Conservation (phyloP, 2,113 vertebrate species). For the Rynchops niger region DNA sequence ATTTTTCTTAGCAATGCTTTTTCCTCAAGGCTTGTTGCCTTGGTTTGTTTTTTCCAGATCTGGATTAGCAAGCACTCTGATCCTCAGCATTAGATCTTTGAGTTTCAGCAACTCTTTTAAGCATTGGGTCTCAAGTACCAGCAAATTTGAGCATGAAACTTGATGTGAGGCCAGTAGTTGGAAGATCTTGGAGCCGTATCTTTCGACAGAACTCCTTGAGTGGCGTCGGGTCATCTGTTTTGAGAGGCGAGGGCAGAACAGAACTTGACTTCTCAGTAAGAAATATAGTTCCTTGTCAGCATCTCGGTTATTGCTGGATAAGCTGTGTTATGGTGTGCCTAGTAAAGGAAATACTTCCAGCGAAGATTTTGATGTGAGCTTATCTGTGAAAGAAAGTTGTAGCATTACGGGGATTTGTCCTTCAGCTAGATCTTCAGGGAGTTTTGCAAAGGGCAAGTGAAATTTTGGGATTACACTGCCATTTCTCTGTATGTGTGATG, state of each 20-base stretch:
- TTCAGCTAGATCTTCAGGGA: background rate
- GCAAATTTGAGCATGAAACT: background rate
- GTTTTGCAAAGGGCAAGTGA: background rate
- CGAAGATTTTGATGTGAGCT: background rate
- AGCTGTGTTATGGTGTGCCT: background rate
- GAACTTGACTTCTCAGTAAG: background rate
- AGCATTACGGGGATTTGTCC: background rate
- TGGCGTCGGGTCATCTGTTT: background rate
- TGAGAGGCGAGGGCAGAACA: background rate
- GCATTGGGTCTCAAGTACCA: background rate
- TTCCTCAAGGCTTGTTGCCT: background rate
- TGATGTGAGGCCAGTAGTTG: background rate
- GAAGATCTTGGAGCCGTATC: background rate
- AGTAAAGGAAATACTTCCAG: background rate
- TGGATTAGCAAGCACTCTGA: background rate
- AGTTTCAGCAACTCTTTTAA: background rate
- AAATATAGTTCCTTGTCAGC: background rate
- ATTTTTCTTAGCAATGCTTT: background rate
- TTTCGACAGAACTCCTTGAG: background rate
- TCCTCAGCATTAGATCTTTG: background rate
- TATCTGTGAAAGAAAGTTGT: background rate
- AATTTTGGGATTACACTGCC: accelerated
- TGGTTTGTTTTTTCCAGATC: background rate
- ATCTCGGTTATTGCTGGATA: too few relatives aligned
- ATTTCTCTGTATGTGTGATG: background rate